phyloP scores from a whole-genome alignment of 1,140 invertebrate species.

The Cydia splendana region DNA sequence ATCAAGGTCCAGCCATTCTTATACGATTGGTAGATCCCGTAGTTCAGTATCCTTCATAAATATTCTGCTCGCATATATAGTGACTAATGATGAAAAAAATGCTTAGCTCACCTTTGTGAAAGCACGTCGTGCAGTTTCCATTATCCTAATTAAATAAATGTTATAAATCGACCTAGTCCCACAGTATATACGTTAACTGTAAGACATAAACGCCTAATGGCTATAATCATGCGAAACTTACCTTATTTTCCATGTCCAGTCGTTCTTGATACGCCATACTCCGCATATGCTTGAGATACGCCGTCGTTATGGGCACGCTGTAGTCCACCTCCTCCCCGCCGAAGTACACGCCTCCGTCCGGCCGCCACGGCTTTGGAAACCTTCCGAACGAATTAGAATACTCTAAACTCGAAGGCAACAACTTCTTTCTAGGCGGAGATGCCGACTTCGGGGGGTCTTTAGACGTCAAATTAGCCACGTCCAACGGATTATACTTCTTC shows the following conservation, averaged over 20 bases:
- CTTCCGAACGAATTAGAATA: constrained; percentile 58
- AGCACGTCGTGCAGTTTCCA: neutral
- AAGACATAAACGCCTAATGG: no score
- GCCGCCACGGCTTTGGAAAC: constrained; percentile 76
- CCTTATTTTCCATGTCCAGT: constrained; percentile 81
- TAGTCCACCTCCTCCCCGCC: constrained; percentile 85
- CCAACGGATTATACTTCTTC: constrained; percentile 84
- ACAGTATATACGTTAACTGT: no score
- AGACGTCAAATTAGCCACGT: constrained; percentile 84
- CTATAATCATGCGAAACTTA: constrained; percentile 46
- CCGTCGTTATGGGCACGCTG: constrained; percentile 91
- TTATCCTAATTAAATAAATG: neutral
- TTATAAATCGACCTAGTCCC: no score
- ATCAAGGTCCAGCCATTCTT: no score
- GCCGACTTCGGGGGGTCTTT: constrained; percentile 81
- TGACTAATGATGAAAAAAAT: no score
- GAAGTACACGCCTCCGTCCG: constrained; percentile 68
- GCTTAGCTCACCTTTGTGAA: neutral
- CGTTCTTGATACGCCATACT: constrained; percentile 83
- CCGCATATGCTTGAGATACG: constrained; percentile 90
- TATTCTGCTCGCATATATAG: no score
- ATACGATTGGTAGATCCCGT: no score
- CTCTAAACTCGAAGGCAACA: constrained; percentile 52
- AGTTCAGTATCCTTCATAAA: no score
- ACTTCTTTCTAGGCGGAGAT: constrained; percentile 75